Evolutionary conservation across 2,797 vertebrate species (phyloP).

Genomic region (Crax fasciolata): DNA sequence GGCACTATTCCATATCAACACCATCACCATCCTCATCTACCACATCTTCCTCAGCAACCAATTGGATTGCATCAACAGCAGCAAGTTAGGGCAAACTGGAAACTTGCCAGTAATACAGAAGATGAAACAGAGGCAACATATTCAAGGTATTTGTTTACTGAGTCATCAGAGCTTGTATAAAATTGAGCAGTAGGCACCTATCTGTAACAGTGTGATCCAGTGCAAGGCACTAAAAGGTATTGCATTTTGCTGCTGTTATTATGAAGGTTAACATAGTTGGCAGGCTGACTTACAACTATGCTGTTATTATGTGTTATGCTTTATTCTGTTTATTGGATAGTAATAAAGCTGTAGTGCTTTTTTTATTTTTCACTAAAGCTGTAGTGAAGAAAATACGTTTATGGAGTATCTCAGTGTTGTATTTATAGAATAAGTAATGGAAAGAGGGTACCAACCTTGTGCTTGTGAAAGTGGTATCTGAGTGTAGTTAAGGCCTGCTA

Average conservation of each 20-base stretch:
- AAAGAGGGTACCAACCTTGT: constrained; percentile 31
- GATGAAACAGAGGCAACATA: constrained; percentile 91
- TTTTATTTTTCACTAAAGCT: constrained; percentile 10
- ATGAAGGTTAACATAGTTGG: constrained; percentile 25
- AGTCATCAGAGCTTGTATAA: constrained; percentile 48
- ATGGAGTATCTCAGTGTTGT: constrained; percentile 49
- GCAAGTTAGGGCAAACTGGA: constrained; percentile 93
- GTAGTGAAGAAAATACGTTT: constrained; percentile 49
- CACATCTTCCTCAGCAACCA: constrained; percentile 91
- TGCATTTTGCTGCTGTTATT: constrained; percentile 54
- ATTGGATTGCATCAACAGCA: constrained; percentile 91
- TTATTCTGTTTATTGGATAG: constrained; percentile 58
- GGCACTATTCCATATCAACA: constrained; percentile 90
- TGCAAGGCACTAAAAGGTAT: constrained; percentile 50
- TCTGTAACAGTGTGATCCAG: constrained; percentile 62
- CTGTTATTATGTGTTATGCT: constrained; percentile 63
- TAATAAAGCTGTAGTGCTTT: background rate
- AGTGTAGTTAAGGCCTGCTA: constrained; percentile 29
- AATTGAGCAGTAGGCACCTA: constrained; percentile 58
- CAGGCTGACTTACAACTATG: constrained; percentile 46
- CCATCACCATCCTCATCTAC: constrained; percentile 90
- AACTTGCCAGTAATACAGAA: constrained; percentile 88
- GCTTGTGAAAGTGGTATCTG: constrained; percentile 29
- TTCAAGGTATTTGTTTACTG: constrained; percentile 86
- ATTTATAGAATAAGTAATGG: constrained; percentile 36